phyloP scores from a whole-genome alignment of 2,113 vertebrate genomes.

The Chinchilla lanigera region DNA sequence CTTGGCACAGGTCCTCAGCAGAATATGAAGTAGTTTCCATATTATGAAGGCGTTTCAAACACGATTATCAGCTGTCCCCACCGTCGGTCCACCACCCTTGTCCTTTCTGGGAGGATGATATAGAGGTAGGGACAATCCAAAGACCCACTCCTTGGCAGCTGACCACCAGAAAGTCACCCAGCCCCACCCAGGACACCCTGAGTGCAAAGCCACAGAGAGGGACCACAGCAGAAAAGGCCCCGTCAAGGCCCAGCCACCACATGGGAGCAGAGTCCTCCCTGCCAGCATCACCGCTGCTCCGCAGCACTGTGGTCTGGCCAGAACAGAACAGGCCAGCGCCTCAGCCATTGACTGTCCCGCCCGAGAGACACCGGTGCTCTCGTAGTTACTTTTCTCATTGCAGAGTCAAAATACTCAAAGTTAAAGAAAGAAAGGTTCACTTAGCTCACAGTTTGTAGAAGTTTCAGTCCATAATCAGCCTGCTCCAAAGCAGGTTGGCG shows the following conservation, averaged over 20 bases:
- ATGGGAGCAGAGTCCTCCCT: background rate
- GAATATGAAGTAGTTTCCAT: background rate
- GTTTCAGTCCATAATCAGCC: background rate
- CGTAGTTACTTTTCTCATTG: background rate
- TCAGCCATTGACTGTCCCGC: constrained; percentile 50
- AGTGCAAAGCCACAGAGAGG: background rate
- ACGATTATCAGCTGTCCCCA: no score
- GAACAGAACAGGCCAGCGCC: constrained; percentile 15
- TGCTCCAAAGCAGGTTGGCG: background rate
- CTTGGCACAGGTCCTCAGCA: background rate
- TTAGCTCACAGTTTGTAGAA: background rate
- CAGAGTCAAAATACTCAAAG: background rate
- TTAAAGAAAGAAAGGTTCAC: background rate
- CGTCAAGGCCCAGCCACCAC: background rate
- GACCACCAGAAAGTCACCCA: background rate
- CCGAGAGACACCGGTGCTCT: background rate
- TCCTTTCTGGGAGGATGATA: background rate
- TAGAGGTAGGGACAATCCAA: background rate
- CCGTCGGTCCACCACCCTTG: background rate
- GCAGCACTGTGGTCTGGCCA: background rate
- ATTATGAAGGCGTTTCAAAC: background rate
- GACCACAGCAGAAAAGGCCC: no score
- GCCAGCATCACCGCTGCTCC: fast-evolving
- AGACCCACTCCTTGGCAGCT: no score
- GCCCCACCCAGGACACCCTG: background rate